Conservation (phyloP, 2,113 vertebrate genomes). For the Indri indri region DNA sequence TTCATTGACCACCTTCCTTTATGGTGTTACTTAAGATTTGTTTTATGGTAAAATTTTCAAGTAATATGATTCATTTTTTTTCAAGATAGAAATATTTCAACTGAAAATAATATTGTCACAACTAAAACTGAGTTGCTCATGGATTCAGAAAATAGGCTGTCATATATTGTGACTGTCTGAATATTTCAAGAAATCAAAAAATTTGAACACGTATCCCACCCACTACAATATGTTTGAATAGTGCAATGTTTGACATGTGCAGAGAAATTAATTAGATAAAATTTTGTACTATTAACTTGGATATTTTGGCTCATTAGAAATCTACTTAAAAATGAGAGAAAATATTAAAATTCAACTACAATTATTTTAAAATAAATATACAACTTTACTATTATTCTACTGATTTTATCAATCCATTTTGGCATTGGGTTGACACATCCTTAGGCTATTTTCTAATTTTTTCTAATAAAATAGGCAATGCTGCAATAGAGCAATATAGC, state of each 20-base stretch:
- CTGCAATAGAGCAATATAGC: neutral
- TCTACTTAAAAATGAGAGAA: neutral
- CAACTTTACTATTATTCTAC: neutral
- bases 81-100: conserved; percentile 19
- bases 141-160: neutral
- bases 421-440: conserved; percentile 48
- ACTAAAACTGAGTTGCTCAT: neutral
- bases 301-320: conserved; percentile 13
- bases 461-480: conserved; percentile 13
- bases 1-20: neutral
- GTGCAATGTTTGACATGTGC: neutral
- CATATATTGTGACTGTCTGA: neutral
- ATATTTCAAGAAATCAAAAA: conserved; percentile 32
- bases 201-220: neutral
- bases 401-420: conserved; percentile 61
- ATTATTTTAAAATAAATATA: neutral
- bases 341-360: neutral
- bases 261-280: neutral
- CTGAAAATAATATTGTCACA: neutral
- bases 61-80: neutral
- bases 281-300: neutral
- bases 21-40: neutral
- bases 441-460: conserved; percentile 42
- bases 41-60: neutral
- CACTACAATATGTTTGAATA: neutral